A percentile compares a stretch with the other conserved stretches of the same genome.
phyloP scores from a whole-genome alignment of 2,113 vertebrate species.

The Pseudopodoces humilis region DNA sequence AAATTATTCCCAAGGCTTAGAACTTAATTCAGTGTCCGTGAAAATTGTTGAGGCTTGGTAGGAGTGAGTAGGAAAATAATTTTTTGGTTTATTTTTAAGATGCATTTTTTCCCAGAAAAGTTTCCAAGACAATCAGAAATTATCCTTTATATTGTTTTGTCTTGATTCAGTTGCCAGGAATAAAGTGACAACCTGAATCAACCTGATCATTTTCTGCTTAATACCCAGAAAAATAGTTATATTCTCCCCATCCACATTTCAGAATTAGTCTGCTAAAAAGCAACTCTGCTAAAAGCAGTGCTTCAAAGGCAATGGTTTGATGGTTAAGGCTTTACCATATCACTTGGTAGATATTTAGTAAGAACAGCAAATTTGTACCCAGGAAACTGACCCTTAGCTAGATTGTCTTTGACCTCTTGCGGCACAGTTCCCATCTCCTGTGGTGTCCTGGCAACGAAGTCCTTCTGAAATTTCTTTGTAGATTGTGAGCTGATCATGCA shows the following conservation, averaged over 20 bases:
- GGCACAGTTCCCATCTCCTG: background rate
- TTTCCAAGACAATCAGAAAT: background rate
- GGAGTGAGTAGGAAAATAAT: background rate
- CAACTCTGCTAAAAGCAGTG: background rate
- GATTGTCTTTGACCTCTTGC: background rate
- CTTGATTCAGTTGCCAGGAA: background rate
- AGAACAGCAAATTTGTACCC: background rate
- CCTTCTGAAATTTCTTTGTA: constrained; percentile 8
- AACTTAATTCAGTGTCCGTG: background rate
- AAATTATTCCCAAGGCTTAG: background rate
- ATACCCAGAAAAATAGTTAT: background rate
- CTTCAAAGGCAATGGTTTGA: background rate
- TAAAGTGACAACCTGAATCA: background rate
- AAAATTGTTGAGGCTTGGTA: background rate
- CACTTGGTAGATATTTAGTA: background rate
- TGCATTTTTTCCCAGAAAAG: background rate
- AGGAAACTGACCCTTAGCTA: background rate
- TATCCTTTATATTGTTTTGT: background rate
- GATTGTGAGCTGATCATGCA: background rate
- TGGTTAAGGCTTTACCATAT: background rate
- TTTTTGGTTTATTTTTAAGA: background rate
- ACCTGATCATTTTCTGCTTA: background rate
- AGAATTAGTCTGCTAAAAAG: background rate
- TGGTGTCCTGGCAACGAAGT: background rate
- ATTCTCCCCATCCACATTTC: background rate